Evolutionary conservation across 2,888 invertebrate genomes (phyloP).

Genomic region (Notocelia uddmanniana): DNA sequence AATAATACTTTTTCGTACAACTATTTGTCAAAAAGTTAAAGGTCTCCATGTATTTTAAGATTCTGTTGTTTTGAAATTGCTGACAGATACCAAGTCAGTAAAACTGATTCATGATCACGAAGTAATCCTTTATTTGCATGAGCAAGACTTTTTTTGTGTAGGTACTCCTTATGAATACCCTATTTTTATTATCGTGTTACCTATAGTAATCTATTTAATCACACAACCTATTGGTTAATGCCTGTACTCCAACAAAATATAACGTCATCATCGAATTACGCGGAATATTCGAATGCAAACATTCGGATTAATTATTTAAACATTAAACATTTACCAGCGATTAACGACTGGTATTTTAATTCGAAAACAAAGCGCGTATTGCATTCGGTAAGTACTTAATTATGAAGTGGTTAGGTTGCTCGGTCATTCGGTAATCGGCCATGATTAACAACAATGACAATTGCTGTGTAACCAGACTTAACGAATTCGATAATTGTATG

Average conservation of each 20-base stretch:
- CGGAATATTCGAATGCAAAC: not conserved
- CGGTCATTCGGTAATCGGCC: constrained; percentile 19
- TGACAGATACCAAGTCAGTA: too few species aligned
- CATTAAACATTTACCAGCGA: constrained; percentile 1
- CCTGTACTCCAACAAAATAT: too few species aligned
- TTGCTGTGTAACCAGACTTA: constrained; percentile 3
- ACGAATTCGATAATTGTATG: constrained; percentile 1
- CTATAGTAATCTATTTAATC: too few species aligned
- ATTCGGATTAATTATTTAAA: constrained; percentile 21
- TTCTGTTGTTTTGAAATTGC: too few species aligned
- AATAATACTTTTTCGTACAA: too few species aligned
- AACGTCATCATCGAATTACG: not conserved
- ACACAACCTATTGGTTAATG: too few species aligned
- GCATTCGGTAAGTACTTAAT: constrained; percentile 2
- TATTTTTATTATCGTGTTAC: not conserved
- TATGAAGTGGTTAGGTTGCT: constrained; percentile 29
- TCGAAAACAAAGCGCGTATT: constrained; percentile 7
- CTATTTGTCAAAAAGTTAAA: too few species aligned
- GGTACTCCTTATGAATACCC: too few species aligned
- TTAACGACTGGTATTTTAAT: constrained; percentile 18
- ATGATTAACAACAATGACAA: constrained; percentile 18
- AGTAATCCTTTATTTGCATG: too few species aligned
- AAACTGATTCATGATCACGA: too few species aligned
- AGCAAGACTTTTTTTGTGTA: too few species aligned
- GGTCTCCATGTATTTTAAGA: too few species aligned